Percentiles rank a stretch among this genome's conserved stretches.
phyloP scores from a whole-genome alignment of 1,140 invertebrate species.

The Eubasilissa regina region DNA sequence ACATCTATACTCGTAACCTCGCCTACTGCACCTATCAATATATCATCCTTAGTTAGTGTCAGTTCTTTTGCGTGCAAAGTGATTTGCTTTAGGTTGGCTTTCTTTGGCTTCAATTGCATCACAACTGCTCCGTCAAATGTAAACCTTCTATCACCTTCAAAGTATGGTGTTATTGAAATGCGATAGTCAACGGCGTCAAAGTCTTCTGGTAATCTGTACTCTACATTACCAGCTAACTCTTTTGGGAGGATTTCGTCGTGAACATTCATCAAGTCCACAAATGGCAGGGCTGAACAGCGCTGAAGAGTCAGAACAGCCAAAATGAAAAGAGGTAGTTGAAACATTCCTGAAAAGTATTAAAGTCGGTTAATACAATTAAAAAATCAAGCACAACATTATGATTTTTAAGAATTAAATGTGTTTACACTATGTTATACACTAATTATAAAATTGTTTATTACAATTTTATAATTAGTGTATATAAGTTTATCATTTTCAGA shows the following conservation, averaged over 20 bases:
- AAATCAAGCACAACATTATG: no score
- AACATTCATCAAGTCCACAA: background rate
- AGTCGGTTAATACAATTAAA: no score
- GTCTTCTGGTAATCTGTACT: slow-evolving; percentile 72
- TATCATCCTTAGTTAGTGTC: background rate
- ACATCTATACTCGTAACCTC: no score
- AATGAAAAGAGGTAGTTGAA: background rate
- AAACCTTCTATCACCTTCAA: background rate
- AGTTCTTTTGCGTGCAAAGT: slow-evolving; percentile 7
- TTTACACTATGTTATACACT: no score
- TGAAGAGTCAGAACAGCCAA: background rate
- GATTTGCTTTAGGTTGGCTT: background rate
- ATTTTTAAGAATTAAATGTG: no score
- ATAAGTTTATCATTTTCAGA: no score
- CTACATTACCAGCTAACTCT: slow-evolving; percentile 68
- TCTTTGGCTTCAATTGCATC: slow-evolving; percentile 59
- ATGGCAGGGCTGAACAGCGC: background rate
- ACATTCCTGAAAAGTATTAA: background rate
- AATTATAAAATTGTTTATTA: no score
- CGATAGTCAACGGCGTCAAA: slow-evolving; percentile 73
- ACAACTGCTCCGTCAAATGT: slow-evolving; percentile 21
- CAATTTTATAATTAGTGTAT: no score
- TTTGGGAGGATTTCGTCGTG: slow-evolving; percentile 62
- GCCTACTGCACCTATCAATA: background rate
- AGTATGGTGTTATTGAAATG: slow-evolving; percentile 57